Conservation (phyloP, 2,888 invertebrate species). For the Amaurobius ferox region DNA sequence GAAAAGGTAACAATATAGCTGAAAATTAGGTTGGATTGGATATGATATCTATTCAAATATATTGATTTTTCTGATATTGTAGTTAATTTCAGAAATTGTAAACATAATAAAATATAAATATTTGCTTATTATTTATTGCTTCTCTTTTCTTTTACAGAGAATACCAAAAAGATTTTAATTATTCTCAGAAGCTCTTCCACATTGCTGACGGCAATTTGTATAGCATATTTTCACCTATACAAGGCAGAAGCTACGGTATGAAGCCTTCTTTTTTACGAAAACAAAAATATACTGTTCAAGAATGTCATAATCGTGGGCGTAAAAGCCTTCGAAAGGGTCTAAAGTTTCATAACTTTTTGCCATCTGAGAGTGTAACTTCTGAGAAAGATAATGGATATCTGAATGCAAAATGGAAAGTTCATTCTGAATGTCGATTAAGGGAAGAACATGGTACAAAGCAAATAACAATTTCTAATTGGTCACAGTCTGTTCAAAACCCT, state of each 20-base stretch:
- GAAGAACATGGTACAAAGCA: constrained; percentile 75
- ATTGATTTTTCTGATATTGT: no score
- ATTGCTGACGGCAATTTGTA: constrained; percentile 75
- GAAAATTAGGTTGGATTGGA: no score
- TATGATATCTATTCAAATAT: no score
- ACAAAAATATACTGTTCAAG: constrained; percentile 65
- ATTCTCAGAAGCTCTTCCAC: constrained; percentile 75
- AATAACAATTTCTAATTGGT: constrained; percentile 74
- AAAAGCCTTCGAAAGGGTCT: constrained; percentile 62
- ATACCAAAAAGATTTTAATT: constrained; percentile 72
- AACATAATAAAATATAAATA: no score
- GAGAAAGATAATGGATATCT: constrained; percentile 62
- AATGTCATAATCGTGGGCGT: constrained; percentile 61
- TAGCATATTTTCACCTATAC: constrained; percentile 75
- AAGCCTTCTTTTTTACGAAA: constrained; percentile 72
- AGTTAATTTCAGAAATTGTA: no score
- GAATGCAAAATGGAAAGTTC: constrained; percentile 68
- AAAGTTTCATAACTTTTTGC: constrained; percentile 72
- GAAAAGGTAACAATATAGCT: no score
- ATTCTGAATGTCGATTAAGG: constrained; percentile 69
- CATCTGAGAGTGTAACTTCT: constrained; percentile 71
- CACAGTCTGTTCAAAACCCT: constrained; percentile 56
- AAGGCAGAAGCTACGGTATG: constrained; percentile 72
- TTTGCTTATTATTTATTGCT: no score
- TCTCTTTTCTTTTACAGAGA: constrained; percentile 70